A percentile compares a stretch with the other conserved stretches of the same genome.
phyloP scores from a whole-genome alignment of 1,140 invertebrate species.

The Pomacea maculata region DNA sequence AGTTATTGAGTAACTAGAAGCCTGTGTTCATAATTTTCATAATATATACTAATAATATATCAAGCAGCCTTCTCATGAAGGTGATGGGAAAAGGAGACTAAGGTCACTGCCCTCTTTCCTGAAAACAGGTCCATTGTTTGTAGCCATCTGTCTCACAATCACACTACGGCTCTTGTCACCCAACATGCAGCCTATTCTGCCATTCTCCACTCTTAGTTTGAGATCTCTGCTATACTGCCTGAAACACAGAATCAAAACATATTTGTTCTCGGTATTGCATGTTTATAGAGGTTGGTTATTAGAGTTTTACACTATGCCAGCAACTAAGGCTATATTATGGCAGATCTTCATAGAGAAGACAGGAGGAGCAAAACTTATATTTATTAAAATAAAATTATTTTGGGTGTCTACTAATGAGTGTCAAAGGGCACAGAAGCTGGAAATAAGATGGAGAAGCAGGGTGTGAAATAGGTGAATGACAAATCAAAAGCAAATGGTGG shows the following conservation, averaged over 20 bases:
- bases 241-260: constrained; percentile 44
- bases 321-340: neutral
- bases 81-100: constrained; percentile 58
- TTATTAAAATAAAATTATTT: too few relatives aligned
- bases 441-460: too few relatives aligned
- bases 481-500: too few relatives aligned
- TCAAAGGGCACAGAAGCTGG: too few relatives aligned
- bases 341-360: too few relatives aligned
- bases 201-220: constrained; percentile 73
- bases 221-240: constrained; percentile 73
- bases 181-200: constrained; percentile 75
- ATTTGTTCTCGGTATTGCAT: too few relatives aligned
- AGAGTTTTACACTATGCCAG: too few relatives aligned
- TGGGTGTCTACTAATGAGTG: too few relatives aligned
- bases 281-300: too few relatives aligned
- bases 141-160: constrained; percentile 68
- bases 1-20: neutral
- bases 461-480: too few relatives aligned
- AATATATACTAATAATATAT: neutral
- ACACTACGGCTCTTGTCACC: constrained; percentile 77
- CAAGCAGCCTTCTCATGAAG: neutral
- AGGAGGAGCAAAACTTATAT: too few relatives aligned
- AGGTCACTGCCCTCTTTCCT: constrained; percentile 67
- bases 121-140: constrained; percentile 71
- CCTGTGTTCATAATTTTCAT: neutral